Evolutionary conservation across 2,888 invertebrate genomes (phyloP).

Genomic region (Cantharis flavilabris): DNA sequence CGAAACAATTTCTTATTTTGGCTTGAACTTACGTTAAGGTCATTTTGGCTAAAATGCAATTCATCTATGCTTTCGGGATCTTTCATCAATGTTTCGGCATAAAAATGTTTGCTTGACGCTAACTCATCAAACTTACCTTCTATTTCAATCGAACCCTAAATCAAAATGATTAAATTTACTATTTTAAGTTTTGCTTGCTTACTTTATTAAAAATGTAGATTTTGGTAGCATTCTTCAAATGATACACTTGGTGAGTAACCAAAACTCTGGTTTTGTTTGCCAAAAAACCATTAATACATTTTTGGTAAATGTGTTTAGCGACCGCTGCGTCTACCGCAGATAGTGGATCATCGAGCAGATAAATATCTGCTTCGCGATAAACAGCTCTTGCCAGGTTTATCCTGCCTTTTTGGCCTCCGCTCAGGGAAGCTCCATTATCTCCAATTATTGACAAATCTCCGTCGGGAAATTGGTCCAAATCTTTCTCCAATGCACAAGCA

Average conservation of each 20-base stretch:
- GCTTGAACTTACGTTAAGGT: not conserved
- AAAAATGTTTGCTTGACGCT: conserved; percentile 56
- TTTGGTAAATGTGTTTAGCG: conserved; percentile 76
- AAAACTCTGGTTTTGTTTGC: conserved; percentile 72
- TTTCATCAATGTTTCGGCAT: conserved; percentile 56
- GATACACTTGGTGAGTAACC: conserved; percentile 86
- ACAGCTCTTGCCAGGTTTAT: conserved; percentile 72
- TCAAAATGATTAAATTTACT: not conserved
- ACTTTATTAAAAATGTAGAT: conserved; percentile 69
- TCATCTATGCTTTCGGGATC: conserved; percentile 49
- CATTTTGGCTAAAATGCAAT: not conserved
- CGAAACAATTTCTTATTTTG: not conserved
- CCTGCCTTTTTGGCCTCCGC: conserved; percentile 83
- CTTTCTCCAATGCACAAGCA: conserved; percentile 72
- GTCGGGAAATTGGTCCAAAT: conserved; percentile 72
- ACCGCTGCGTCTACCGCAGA: conserved; percentile 87
- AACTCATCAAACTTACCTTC: conserved; percentile 57
- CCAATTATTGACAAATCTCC: conserved; percentile 80
- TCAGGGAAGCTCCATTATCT: conserved; percentile 77
- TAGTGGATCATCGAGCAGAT: conserved; percentile 82
- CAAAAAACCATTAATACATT: conserved; percentile 73
- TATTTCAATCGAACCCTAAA: conserved; percentile 56
- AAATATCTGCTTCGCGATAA: conserved; percentile 74
- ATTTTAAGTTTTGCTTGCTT: conserved; percentile 39
- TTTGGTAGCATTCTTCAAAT: conserved; percentile 68